Evolutionary conservation across 2,113 vertebrate species (phyloP), one percentile per base, ranked within the genome.

Genomic region (Paraplagusia blochii): DNA sequence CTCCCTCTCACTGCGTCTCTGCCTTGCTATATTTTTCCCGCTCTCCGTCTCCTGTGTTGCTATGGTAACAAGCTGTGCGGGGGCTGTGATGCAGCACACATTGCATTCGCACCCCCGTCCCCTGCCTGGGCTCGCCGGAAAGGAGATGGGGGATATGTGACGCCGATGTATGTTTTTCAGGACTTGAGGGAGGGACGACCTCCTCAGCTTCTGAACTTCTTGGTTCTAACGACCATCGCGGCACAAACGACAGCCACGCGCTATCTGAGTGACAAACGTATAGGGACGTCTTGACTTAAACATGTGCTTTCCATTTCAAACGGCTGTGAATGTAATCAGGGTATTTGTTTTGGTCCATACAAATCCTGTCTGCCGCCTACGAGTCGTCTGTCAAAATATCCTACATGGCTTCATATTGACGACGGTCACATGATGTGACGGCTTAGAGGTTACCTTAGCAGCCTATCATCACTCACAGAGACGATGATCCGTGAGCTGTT

Each of bases 11-110:
- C 58, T 60, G 34, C 1, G 34, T 77, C 68, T 59, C 66, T 66
- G 66, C 64, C 69, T 69, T 76, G 77, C 70, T 63, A 49, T 74
- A 45, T 74, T 73, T 79, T 74, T 65, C 58, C 77, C 45, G 42
- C 72, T 45, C 69, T 76, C 73, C 36, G 54, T 77, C 82, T 78
- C 67, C 69, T 58, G 44, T 76, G 87, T 88, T 88, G 77, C 82
- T 53, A 76, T 88, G 74, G 87, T 80, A 86, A 87, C 87, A 80
- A 76, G 79, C 81, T 46, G 79, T 81, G 87, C 69, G 72, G 82
- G 79, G 81, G 82, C 79, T 67, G 79, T 55, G 81, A 83, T 84
- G 58, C 65, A 9, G 73, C 83, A 75, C 69, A 82, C 79, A 82
- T 84, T 69, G 67, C 76, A 77, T 60, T 66, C 62, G n/a, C 80